Evolutionary conservation across 2,113 vertebrate genomes (phyloP), one percentile per base, ranked within the genome.

Genomic region (Leptodactylus fuscus): DNA sequence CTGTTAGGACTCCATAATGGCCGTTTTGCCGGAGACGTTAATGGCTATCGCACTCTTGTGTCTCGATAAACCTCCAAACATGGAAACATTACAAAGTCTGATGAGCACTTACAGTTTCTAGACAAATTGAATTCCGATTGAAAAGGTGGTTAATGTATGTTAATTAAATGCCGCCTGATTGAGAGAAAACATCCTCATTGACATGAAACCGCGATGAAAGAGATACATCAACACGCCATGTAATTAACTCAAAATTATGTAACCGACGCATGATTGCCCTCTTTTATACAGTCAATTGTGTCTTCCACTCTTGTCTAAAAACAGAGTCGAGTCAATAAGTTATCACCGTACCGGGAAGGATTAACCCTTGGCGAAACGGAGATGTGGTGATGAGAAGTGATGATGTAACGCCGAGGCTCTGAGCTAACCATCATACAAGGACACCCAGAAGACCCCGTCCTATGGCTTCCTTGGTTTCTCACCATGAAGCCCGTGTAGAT

Each of bases 121-220:
- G 74, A 44, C 73, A 85, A 78, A 85, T 79, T 79, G 83, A 85
- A 85, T 85, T 79, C 83, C 75, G 46, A 48, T 77, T 41, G 60
- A 85, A 79, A 77, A 78, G 83, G 75, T 85, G 67, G 83, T 70
- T 85, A 85, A 85, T 85, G 75, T 85, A 85, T 85, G 83, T 69
- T 79, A 85, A 85, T 85, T 79, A 85, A 85, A 85, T 79, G 83
- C 83, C 65, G 74, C 83, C 41, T 78, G 83, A 85, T 85, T 85
- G 83, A 85, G 83, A 79, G 74, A 85, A 85, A 85, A 85, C 83
- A 85, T 78, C 74, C 60, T 85, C 83, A n/a, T 85, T 79, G 83
- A 85, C 83, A 70, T 51, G 46, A 79, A 69, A 60, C 58, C 32
- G 74, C 76, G 67, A 69, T 78, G 58, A 78, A 70, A 85, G 74